Evolutionary conservation across 2,888 invertebrate species (phyloP), one percentile per base, ranked within the genome.

Genomic region (Cryptocheilus praepositus): DNA sequence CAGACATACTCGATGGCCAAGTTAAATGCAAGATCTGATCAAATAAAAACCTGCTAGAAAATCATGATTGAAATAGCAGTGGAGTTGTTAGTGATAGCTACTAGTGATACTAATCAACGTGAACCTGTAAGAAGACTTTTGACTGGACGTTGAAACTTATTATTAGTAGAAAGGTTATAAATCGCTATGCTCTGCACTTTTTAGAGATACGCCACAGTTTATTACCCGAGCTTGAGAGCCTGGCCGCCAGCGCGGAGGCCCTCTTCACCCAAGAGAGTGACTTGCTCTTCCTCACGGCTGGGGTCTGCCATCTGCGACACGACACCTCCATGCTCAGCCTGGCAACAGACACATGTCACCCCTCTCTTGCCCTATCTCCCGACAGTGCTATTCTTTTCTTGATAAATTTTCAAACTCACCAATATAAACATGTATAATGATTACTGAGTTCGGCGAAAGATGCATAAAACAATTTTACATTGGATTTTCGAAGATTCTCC

Each of bases 211-310:
- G 82, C 83, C 83, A 76, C 81, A 80, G 82, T 88, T 90, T 92
- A 93, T 95, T 96, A 98, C 98, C 98, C 98, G 91, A 98, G 93
- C 92, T 98, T 97, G 90, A 98, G 94, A 91, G 97, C 96, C 92
- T 98, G 98, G 91, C 97, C 97, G 90, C 96, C 96, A 89, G 96
- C 96, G 90, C 95, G 93, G 89, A 96, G 94, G 88, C 95, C 96
- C 92, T 98, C 98, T 91, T 98, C 98, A 90, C 97, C 97, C 89
- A 98, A 94, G 89, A 98, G 94, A 85, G 97, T 97, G 88, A 97
- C 95, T 91, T 96, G 97, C 90, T 98, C 96, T 92, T 98, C 96
- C 91, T 98, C 97, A 88, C 96, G 94, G 90, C 95, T 95, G 89
- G 97, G 96, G 91, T 98, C 98, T 91, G 97, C 97, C 96, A 98